Conservation (phyloP, 2,888 invertebrate species). For the Drosophila mimica region DNA sequence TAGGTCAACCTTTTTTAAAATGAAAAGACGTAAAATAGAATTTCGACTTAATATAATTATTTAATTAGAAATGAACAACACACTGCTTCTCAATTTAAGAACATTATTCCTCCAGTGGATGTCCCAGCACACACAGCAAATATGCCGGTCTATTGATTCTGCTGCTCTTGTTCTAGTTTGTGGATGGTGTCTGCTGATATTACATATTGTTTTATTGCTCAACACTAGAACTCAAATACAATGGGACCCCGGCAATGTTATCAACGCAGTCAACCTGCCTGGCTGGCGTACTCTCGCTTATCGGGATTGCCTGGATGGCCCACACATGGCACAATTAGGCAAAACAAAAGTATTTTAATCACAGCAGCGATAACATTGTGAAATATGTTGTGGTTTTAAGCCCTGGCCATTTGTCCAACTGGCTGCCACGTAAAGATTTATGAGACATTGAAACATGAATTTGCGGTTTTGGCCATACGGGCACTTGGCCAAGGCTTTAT, state of each 20-base stretch:
- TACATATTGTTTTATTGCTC: slow-evolving; percentile 40
- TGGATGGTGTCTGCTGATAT: slow-evolving; percentile 31
- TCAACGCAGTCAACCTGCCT: slow-evolving; percentile 4
- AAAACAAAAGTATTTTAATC: slow-evolving; percentile 55
- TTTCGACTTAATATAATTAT: background rate
- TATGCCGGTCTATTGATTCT: slow-evolving; percentile 4
- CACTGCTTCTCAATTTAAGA: background rate
- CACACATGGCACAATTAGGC: slow-evolving; percentile 60
- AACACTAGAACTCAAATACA: slow-evolving; percentile 1
- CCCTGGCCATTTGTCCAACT: slow-evolving; percentile 27
- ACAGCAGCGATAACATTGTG: slow-evolving; percentile 61
- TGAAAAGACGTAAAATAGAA: accelerated
- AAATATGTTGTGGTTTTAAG: slow-evolving; percentile 47
- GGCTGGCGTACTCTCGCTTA: slow-evolving; percentile 17
- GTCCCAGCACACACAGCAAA: background rate
- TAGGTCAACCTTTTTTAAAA: background rate
- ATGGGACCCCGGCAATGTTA: background rate
- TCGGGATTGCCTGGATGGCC: slow-evolving; percentile 34
- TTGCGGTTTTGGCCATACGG: slow-evolving; percentile 51
- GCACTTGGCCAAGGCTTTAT: slow-evolving; percentile 13
- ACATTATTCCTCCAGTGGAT: background rate
- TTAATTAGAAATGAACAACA: background rate
- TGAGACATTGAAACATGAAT: slow-evolving; percentile 65
- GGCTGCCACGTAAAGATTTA: slow-evolving; percentile 58
- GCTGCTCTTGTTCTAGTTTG: slow-evolving; percentile 9